Percentiles rank a stretch among this genome's conserved stretches.
phyloP scores from a whole-genome alignment of 2,113 vertebrate genomes.

The Lathamus discolor region DNA sequence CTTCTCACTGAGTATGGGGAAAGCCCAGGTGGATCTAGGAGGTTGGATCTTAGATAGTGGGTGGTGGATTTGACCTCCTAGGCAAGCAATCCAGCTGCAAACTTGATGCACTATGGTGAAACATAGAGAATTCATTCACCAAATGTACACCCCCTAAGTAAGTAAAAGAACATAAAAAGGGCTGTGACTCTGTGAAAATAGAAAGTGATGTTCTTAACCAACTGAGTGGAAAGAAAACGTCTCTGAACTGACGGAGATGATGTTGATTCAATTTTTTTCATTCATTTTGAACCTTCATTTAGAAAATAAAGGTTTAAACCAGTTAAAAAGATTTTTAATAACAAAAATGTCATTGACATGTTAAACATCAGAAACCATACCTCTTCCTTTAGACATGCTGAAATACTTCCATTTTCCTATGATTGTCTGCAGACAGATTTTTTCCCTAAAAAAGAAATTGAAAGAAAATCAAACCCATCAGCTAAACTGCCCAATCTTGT shows the following conservation, averaged over 20 bases:
- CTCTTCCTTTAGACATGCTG: neutral
- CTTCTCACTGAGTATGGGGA: neutral
- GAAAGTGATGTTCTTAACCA: neutral
- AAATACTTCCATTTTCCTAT: neutral
- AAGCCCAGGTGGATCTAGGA: neutral
- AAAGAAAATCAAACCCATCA: neutral
- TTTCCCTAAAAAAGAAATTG: neutral
- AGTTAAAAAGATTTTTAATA: neutral
- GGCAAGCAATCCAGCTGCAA: neutral
- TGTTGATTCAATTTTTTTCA: neutral
- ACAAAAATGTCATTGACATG: accelerated
- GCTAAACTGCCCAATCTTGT: neutral
- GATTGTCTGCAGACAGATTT: accelerated
- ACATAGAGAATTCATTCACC: neutral
- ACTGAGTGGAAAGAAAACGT: neutral
- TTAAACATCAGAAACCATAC: neutral
- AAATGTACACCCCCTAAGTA: neutral
- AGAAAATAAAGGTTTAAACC: neutral
- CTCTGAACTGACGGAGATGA: neutral
- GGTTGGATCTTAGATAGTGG: neutral
- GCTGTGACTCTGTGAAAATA: neutral
- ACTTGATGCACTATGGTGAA: neutral
- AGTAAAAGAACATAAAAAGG: neutral
- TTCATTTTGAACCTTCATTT: neutral
- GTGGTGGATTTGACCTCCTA: neutral